A percentile compares a stretch with the other conserved stretches of the same genome.
Evolutionary conservation across 2,888 invertebrate genomes (phyloP).

Genomic region (Ceriagrion tenellum): DNA sequence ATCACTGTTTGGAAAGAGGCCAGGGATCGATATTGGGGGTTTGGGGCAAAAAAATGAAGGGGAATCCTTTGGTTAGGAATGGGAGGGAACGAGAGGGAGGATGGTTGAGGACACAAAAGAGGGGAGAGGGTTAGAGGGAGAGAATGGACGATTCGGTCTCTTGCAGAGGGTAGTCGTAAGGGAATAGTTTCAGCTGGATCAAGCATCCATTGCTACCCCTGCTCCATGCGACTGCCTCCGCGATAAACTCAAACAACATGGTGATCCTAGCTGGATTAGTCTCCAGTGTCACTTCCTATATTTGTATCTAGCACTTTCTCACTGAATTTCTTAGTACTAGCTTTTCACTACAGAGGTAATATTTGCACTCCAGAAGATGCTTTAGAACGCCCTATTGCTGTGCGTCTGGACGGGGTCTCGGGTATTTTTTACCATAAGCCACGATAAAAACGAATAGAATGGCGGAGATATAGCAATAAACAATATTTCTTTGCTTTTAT

Average conservation of each 20-base stretch:
- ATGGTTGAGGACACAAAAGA: not conserved
- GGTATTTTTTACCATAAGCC: too few species aligned
- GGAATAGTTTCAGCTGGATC: constrained; percentile 57
- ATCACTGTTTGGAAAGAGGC: constrained; percentile 67
- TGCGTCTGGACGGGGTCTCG: too few species aligned
- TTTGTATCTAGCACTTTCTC: too few species aligned
- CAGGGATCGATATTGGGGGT: constrained; percentile 65
- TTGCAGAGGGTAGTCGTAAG: not conserved
- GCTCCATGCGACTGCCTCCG: not conserved
- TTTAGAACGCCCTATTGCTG: too few species aligned
- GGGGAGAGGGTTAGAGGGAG: not conserved
- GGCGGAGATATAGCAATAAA: too few species aligned
- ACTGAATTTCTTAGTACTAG: too few species aligned
- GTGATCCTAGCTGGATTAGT: too few species aligned
- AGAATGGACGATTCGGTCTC: not conserved
- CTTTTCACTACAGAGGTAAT: too few species aligned
- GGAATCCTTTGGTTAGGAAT: constrained; percentile 56
- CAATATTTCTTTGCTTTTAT: too few species aligned
- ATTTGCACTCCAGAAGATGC: too few species aligned
- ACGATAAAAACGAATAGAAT: too few species aligned
- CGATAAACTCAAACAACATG: not conserved
- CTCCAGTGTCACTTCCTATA: too few species aligned
- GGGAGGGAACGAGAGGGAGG: not conserved
- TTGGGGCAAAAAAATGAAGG: constrained; percentile 47
- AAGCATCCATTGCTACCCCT: constrained; percentile 1